Evolutionary conservation across 2,113 vertebrate species (phyloP).

Genomic region (Mola mola): DNA sequence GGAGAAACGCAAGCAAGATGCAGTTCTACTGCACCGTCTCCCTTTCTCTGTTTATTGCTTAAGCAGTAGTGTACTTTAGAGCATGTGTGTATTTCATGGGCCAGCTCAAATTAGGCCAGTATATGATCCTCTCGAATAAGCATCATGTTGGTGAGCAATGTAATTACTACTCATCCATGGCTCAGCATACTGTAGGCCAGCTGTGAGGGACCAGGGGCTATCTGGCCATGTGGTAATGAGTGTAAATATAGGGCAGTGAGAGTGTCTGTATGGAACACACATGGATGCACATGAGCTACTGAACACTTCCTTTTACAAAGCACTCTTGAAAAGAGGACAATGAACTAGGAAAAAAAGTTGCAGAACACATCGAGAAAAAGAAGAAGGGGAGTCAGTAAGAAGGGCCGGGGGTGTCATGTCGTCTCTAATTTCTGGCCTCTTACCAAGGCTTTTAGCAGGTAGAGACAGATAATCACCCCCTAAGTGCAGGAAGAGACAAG

Average conservation of each 20-base stretch:
- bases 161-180: slow-evolving; percentile 60
- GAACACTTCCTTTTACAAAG: slow-evolving; percentile 19
- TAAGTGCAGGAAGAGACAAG: slow-evolving; percentile 28
- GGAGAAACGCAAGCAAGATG: no score
- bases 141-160: slow-evolving; percentile 41
- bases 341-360: not conserved
- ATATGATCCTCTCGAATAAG: slow-evolving; percentile 51
- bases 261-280: slow-evolving; percentile 40
- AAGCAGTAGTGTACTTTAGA: slow-evolving; percentile 38
- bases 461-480: slow-evolving; percentile 32
- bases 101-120: slow-evolving; percentile 50
- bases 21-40: slow-evolving; percentile 35
- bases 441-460: slow-evolving; percentile 56
- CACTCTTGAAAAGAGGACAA: not conserved
- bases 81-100: slow-evolving; percentile 62
- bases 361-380: slow-evolving; percentile 1
- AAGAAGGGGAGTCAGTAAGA: not conserved
- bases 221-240: slow-evolving; percentile 45
- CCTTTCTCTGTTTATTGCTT: slow-evolving; percentile 25
- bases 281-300: slow-evolving; percentile 39
- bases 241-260: slow-evolving; percentile 62
- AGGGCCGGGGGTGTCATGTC: not conserved
- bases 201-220: slow-evolving; percentile 51
- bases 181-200: slow-evolving; percentile 33
- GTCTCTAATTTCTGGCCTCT: slow-evolving; percentile 42